phyloP scores from a whole-genome alignment of 2,797 vertebrate genomes.

The Lycodopsis pacificus region DNA sequence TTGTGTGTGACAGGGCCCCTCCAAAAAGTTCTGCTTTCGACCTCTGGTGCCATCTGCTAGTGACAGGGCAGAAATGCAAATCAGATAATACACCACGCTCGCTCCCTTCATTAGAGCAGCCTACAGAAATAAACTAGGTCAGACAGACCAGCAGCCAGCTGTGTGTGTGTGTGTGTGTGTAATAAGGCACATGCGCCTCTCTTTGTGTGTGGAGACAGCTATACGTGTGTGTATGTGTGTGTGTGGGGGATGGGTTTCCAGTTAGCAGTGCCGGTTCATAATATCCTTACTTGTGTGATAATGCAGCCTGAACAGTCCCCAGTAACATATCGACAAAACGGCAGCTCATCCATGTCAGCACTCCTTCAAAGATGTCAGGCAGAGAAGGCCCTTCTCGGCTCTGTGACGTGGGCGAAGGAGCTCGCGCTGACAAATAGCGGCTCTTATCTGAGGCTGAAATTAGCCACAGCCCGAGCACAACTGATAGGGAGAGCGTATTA shows the following conservation, averaged over 20 bases:
- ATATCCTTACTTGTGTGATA: constrained; percentile 71
- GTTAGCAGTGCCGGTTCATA: constrained; percentile 64
- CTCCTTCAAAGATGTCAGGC: constrained; percentile 54
- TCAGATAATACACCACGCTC: constrained; percentile 74
- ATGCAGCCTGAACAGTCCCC: constrained; percentile 50
- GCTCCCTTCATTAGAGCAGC: constrained; percentile 80
- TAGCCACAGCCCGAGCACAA: constrained; percentile 73
- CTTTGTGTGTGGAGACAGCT: constrained; percentile 80
- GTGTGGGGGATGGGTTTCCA: constrained; percentile 65
- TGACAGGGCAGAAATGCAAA: constrained; percentile 84
- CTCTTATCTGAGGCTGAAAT: constrained; percentile 80
- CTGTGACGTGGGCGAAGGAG: constrained; percentile 63
- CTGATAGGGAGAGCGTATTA: constrained; percentile 80
- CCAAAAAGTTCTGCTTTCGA: constrained; percentile 65
- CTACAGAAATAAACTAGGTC: constrained; percentile 84
- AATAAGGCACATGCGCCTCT: constrained; percentile 77
- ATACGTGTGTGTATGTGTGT: constrained; percentile 59
- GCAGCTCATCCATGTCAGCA: constrained; percentile 47
- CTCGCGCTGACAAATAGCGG: constrained; percentile 72
- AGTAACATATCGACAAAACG: constrained; percentile 53
- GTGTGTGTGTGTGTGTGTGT: constrained; percentile 71
- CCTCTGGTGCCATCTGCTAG: constrained; percentile 87
- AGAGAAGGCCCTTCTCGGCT: constrained; percentile 50
- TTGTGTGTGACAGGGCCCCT: constrained; percentile 33
- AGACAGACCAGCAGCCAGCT: constrained; percentile 83